A percentile compares a stretch with the other conserved stretches of the same genome.
phyloP scores from a whole-genome alignment of 2,888 invertebrate genomes.

The Drosophila anomelani region DNA sequence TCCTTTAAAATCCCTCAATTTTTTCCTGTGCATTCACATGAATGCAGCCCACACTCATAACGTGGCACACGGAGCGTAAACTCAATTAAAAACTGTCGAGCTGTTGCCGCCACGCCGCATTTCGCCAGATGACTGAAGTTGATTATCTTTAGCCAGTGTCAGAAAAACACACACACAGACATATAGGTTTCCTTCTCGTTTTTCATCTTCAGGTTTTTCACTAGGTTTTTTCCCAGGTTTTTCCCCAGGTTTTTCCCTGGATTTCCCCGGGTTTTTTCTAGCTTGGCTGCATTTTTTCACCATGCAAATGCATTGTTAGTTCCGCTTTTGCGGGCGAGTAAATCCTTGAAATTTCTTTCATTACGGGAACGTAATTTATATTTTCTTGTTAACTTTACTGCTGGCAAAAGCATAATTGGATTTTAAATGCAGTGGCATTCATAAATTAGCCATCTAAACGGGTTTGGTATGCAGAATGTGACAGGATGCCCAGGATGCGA shows the following conservation, averaged over 20 bases:
- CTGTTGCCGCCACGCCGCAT: constrained; percentile 52
- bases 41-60: constrained; percentile 57
- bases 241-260: too few relatives aligned
- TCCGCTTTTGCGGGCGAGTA: background rate
- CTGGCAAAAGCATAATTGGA: constrained; percentile 19
- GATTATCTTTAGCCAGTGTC: constrained; percentile 66
- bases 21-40: constrained; percentile 1
- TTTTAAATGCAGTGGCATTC: constrained; percentile 30
- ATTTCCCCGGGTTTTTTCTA: background rate
- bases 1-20: background rate
- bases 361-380: constrained; percentile 13
- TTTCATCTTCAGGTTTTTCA: background rate
- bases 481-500: background rate
- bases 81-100: constrained; percentile 79
- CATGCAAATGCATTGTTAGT: constrained; percentile 36
- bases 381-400: constrained; percentile 17
- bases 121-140: constrained; percentile 60
- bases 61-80: constrained; percentile 69
- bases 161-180: constrained; percentile 25
- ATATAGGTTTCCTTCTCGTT: background rate
- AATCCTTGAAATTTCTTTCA: constrained; percentile 1
- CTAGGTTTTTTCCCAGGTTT: too few relatives aligned
- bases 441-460: constrained; percentile 29
- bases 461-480: background rate
- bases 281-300: constrained; percentile 19